These are phyloP conservation scores for Phocides pigmalion DNA, from an alignment of 1,140 invertebrate species.

Conservation along the genomic window DNA sequence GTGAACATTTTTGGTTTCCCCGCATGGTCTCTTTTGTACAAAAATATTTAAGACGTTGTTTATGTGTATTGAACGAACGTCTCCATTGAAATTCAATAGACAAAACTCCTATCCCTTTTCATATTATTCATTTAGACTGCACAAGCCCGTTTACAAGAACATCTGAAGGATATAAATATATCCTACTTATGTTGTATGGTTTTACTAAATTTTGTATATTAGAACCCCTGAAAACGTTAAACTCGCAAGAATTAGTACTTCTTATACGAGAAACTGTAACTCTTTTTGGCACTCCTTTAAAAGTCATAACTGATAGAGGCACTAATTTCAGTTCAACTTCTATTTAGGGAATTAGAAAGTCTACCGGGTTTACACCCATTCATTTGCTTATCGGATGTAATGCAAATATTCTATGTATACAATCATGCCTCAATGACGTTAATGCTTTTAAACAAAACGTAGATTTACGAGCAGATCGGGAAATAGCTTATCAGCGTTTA, in stretches of 20 bases:
- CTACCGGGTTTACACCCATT: not conserved
- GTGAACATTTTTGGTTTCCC: conserved; percentile 60
- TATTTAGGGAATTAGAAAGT: too few relatives aligned
- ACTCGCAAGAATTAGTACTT: not conserved
- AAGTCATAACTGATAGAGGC: conserved; percentile 54
- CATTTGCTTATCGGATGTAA: not conserved
- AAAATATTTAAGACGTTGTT: conserved; percentile 52
- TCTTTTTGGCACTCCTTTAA: conserved; percentile 15
- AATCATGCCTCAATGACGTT: not conserved
- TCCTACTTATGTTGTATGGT: conserved; percentile 47
- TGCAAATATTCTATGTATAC: not conserved
- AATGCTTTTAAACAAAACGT: not conserved
- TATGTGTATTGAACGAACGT: conserved; percentile 46
- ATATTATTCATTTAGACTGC: conserved; percentile 51
- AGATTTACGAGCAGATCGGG: not conserved
- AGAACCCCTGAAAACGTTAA: conserved; percentile 47
- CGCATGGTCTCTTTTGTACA: conserved; percentile 40
- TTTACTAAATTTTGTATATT: conserved; percentile 53
- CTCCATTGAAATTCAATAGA: conserved; percentile 42
- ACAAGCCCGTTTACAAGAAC: conserved; percentile 39
- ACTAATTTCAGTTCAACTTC: conserved; percentile 58
- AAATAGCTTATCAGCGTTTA: not conserved
- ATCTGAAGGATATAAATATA: conserved; percentile 44
- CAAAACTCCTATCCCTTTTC: conserved; percentile 48
- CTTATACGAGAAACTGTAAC: conserved; percentile 35